These are phyloP conservation scores for Caradrina kadenii DNA, from an alignment of 2,888 invertebrate genomes.

Conservation along the genomic window DNA sequence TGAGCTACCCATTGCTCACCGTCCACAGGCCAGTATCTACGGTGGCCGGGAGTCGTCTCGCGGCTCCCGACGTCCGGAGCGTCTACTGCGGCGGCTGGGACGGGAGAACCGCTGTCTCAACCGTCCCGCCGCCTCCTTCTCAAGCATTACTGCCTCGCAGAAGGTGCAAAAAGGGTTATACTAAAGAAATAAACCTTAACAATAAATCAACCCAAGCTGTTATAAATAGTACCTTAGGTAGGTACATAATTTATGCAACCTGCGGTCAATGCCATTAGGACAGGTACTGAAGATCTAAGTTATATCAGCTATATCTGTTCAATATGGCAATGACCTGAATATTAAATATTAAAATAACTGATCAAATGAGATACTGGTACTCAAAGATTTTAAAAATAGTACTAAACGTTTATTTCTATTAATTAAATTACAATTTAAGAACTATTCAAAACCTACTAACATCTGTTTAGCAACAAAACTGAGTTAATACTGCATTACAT, in stretches of 20 bases:
- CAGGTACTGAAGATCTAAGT: slow-evolving; percentile 1
- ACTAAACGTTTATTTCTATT: slow-evolving; percentile 36
- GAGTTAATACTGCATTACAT: neutral
- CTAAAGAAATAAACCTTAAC: neutral
- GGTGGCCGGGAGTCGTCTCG: too few species aligned
- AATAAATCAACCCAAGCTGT: neutral
- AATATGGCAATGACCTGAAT: slow-evolving; percentile 17
- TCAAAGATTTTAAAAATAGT: neutral
- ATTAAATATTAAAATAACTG: neutral
- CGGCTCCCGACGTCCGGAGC: too few species aligned
- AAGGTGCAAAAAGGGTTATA: neutral
- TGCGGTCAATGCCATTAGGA: slow-evolving; percentile 25
- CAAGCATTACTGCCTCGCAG: too few species aligned
- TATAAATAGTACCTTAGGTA: neutral
- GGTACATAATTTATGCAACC: slow-evolving; percentile 19
- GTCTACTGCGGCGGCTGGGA: too few species aligned
- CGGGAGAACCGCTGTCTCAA: too few species aligned
- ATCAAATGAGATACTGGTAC: too few species aligned
- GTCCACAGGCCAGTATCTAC: too few species aligned
- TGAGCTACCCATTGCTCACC: too few species aligned
- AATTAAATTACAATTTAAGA: slow-evolving; percentile 18
- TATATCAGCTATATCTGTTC: too few species aligned
- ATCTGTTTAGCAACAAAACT: slow-evolving; percentile 9
- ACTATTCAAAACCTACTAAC: slow-evolving; percentile 12
- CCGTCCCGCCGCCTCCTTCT: too few species aligned